These are phyloP conservation scores for Mylabris phalerata DNA, from an alignment of 1,140 invertebrate genomes.

Conservation along the genomic window DNA sequence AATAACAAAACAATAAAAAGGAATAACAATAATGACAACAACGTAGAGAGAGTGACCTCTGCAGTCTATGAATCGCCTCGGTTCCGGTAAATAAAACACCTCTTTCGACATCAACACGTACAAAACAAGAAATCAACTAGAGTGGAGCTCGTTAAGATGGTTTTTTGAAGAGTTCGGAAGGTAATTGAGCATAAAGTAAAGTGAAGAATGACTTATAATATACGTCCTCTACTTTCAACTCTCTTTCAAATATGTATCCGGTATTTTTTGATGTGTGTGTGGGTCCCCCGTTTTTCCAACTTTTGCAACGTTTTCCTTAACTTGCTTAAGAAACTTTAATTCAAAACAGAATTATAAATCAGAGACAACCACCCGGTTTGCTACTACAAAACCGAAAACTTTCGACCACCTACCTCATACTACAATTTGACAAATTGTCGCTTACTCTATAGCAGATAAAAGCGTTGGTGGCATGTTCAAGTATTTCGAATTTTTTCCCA, in stretches of 20 bases:
- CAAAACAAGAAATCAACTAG: no score
- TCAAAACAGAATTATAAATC: conserved; percentile 19
- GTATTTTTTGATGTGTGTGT: no score
- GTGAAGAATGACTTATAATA: conserved; percentile 20
- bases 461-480: conserved; percentile 23
- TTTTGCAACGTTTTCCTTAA: conserved; percentile 9
- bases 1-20: no score
- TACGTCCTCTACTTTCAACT: neutral
- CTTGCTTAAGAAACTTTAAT: conserved; percentile 4
- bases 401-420: no score
- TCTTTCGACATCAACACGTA: no score
- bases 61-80: no score
- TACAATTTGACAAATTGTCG: conserved; percentile 7
- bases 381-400: no score
- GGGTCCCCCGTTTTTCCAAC: neutral
- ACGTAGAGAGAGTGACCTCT: no score
- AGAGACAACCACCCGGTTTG: neutral
- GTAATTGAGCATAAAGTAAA: conserved; percentile 22
- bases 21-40: no score
- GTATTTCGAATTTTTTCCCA: conserved; percentile 3
- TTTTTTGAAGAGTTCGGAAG: conserved; percentile 3
- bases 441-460: conserved; percentile 4
- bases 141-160: conserved; percentile 5
- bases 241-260: no score
- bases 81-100: no score